These are phyloP conservation scores for Eurosta solidaginis DNA, from an alignment of 1,140 invertebrate species.

Conservation along the genomic window DNA sequence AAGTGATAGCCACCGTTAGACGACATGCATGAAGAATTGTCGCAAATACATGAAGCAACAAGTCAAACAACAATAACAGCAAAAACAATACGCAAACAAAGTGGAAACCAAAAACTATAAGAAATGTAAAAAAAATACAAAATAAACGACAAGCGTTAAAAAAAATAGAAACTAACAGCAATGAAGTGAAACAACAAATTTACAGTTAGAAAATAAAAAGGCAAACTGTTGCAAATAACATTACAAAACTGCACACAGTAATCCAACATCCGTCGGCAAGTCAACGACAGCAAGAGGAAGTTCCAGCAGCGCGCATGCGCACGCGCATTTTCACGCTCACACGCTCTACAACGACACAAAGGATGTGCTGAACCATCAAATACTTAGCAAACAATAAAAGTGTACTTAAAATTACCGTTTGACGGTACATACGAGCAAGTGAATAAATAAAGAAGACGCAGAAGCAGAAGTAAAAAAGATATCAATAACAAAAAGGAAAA, in stretches of 20 bases:
- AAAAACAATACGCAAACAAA: background rate
- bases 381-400: background rate
- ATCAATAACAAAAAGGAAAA: background rate
- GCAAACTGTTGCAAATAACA: background rate
- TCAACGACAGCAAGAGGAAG: background rate
- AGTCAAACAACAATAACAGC: background rate
- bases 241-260: too few relatives aligned
- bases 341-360: slow-evolving; percentile 11
- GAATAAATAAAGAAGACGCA: background rate
- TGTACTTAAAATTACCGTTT: background rate
- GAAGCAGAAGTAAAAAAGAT: background rate
- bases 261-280: slow-evolving; percentile 3
- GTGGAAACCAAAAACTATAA: background rate
- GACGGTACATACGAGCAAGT: background rate
- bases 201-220: background rate
- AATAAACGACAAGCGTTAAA: background rate
- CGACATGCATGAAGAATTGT: background rate
- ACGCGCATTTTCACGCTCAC: background rate
- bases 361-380: slow-evolving; percentile 15
- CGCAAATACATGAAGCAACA: background rate
- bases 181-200: background rate
- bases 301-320: background rate
- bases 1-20: slow-evolving; percentile 2
- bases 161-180: background rate
- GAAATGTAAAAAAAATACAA: background rate